These are phyloP conservation scores for Cnemophilus loriae DNA, from an alignment of 2,113 vertebrate species.

Conservation along the genomic window DNA sequence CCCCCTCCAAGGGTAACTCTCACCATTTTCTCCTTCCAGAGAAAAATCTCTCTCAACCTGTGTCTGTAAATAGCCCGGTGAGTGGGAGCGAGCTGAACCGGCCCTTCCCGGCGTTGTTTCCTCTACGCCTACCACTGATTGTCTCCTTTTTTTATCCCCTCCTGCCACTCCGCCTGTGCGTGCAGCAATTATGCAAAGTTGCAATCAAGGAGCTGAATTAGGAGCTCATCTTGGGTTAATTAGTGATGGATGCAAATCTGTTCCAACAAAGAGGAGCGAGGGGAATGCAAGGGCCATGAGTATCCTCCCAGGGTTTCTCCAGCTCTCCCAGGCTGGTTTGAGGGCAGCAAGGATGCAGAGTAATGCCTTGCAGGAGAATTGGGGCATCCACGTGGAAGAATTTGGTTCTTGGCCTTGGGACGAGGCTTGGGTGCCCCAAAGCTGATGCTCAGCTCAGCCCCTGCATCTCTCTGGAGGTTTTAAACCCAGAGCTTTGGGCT, in stretches of 20 bases:
- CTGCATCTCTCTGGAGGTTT: neutral
- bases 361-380: neutral
- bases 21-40: neutral
- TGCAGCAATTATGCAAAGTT: conserved; percentile 56
- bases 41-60: neutral
- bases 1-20: no score
- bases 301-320: neutral
- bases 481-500: neutral
- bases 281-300: neutral
- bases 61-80: neutral
- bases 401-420: neutral
- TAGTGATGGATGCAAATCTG: conserved; percentile 52
- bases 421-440: neutral
- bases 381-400: neutral
- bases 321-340: neutral
- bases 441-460: neutral
- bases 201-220: conserved; percentile 66
- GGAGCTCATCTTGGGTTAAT: conserved; percentile 59
- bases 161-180: neutral
- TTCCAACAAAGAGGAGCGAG: neutral
- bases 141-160: neutral
- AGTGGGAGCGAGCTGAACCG: neutral
- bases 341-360: neutral
- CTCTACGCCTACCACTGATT: neutral
- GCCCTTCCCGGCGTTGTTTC: neutral